Evolutionary conservation across 2,113 vertebrate genomes (phyloP), one percentile per base, ranked within the genome.

Genomic region (Cottus gobio): DNA sequence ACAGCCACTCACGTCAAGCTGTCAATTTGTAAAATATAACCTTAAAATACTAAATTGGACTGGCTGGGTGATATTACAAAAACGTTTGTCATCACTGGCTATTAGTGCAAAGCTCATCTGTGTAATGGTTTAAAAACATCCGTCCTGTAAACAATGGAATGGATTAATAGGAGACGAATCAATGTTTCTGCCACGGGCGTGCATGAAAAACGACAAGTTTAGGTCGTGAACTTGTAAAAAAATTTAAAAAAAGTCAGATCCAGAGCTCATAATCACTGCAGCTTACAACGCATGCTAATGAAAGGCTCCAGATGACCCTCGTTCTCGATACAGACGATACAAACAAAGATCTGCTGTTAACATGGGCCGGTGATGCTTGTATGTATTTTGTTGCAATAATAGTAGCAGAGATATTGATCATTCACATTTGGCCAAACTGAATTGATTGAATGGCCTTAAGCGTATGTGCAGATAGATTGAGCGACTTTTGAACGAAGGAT

Each of bases 1-100:
- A 90, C 83, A 88, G 83, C 50, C 67, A 67, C 79, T 88, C 87
- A 85, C 77, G 66, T 91, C 87, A 92, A 88, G 74, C 75, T 84
- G 84, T 90, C 89, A 83, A 75, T 68, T 68, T 89, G 90, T 91
- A 85, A 89, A 81, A 74, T 10, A 78, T 85, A 90, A 92, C 86
- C 89, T 90, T 92, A 86, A 90, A 79, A 64, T 68, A 84, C 48
- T 73, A 91, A 88, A 87, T 87, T 76, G 84, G 58, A 85, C 75
- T 68, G 86, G 50, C 61, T 61, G 69, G 39, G 44, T 66, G 34
- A 83, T 52, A 88, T 89, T 77, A 88, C 46, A 66, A 42, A 46
- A 61, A 67, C 84, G 78, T 68, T 79, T 86, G 74, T 85, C 82
- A 85, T 89, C 73, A 73, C 66, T 75, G 74, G 71, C 83, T 79